phyloP scores from a whole-genome alignment of 2,797 vertebrate genomes.

The Spinus pinus region DNA sequence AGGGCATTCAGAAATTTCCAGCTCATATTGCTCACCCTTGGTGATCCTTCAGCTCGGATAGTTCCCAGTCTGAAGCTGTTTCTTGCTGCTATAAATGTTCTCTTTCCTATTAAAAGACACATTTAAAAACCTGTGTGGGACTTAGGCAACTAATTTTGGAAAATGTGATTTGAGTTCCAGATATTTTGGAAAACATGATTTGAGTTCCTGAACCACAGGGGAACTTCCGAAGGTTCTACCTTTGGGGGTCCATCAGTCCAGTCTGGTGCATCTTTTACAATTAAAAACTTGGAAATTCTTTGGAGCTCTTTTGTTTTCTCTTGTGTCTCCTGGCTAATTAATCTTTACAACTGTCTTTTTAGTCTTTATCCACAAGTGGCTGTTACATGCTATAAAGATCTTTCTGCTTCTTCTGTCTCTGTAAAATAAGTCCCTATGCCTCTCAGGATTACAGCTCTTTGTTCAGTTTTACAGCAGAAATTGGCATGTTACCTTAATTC shows the following conservation, averaged over 20 bases:
- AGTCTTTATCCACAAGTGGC: not conserved
- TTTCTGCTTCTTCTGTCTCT: not conserved
- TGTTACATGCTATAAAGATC: not conserved
- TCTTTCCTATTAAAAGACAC: not conserved
- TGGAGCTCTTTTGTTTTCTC: not conserved
- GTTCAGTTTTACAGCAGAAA: not conserved
- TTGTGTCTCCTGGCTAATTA: not conserved
- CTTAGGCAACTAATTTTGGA: not conserved
- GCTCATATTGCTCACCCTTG: not conserved
- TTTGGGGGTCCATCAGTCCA: not conserved
- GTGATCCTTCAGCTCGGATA: not conserved
- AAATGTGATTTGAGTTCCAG: not conserved
- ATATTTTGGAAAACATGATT: not conserved
- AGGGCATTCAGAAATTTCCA: not conserved
- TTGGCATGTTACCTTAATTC: not conserved
- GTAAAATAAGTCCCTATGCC: not conserved
- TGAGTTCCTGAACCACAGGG: not conserved
- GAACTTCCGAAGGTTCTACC: not conserved
- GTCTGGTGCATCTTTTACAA: not conserved
- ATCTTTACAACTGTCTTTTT: not conserved
- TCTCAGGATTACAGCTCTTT: not conserved
- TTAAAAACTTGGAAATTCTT: not conserved
- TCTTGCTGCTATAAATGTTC: not conserved
- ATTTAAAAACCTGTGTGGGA: not conserved
- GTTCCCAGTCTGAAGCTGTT: not conserved